A percentile compares a stretch with the other conserved stretches of the same genome.
phyloP scores from a whole-genome alignment of 64 coral and sea anemone species.

The Catalaphyllia jardinei region DNA sequence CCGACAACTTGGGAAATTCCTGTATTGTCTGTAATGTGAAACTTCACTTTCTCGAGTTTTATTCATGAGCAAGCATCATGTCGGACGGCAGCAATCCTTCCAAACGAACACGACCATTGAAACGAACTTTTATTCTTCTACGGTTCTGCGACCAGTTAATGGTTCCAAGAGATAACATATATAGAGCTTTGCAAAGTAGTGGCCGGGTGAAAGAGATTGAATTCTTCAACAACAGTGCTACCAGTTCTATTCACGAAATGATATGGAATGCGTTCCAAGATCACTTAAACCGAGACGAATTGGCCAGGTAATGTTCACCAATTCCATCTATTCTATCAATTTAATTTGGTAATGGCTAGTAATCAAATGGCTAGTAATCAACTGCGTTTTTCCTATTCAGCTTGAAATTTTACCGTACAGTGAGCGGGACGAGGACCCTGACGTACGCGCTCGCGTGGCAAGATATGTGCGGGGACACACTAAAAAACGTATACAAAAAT shows the following conservation, averaged over 20 bases:
- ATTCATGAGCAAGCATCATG: too few species aligned
- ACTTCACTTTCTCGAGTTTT: too few species aligned
- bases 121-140: neutral
- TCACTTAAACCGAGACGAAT: neutral
- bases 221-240: neutral
- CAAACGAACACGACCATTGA: too few species aligned
- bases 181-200: neutral
- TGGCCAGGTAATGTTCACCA: neutral
- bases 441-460: neutral
- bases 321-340: neutral
- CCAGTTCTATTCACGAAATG: neutral
- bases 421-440: neutral
- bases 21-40: too few species aligned
- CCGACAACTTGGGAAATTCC: too few species aligned
- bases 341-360: neutral
- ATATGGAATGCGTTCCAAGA: neutral
- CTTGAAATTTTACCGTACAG: slow-evolving; percentile 9
- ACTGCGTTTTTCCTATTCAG: neutral
- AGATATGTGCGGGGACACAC: neutral
- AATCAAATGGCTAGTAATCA: neutral
- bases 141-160: neutral
- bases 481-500: too few species aligned
- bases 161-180: neutral
- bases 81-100: too few species aligned
- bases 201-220: neutral